Evolutionary conservation across 2,113 vertebrate genomes (phyloP).

Genomic region (Bungarus multicinctus): DNA sequence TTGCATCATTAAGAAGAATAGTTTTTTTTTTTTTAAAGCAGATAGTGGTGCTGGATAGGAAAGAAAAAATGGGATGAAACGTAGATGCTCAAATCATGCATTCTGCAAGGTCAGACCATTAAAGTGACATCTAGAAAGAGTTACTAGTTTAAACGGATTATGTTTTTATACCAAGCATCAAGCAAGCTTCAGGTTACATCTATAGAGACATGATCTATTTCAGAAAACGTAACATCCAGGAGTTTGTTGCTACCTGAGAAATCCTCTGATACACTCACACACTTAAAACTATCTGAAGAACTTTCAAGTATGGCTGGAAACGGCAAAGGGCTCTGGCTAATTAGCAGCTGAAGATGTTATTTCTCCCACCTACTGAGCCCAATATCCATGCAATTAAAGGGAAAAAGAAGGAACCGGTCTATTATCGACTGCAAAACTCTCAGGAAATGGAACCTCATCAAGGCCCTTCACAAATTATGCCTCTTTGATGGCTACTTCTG

Average conservation of each 20-base stretch:
- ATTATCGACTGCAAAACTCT: conserved; percentile 8
- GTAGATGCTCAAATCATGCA: not conserved
- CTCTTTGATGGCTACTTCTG: not conserved
- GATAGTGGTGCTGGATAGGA: not conserved
- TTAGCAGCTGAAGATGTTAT: conserved; percentile 15
- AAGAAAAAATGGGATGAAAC: not conserved
- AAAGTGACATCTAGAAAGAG: not conserved
- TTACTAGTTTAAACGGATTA: not conserved
- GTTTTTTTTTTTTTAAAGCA: not conserved
- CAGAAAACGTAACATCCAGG: not conserved
- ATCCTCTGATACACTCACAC: not conserved
- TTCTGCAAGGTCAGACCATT: not conserved
- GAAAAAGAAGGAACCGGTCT: not conserved
- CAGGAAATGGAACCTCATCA: not conserved
- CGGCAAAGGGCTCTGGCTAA: not conserved
- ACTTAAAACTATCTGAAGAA: not conserved
- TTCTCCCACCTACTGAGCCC: conserved; percentile 9
- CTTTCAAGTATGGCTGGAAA: not conserved
- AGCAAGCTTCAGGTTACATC: not conserved
- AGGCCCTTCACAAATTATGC: not conserved
- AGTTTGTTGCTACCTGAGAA: not conserved
- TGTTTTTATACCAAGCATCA: not conserved
- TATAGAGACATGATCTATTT: not conserved
- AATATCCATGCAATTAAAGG: conserved; percentile 14
- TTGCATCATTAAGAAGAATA: not conserved